Evolutionary conservation across 2,888 invertebrate genomes (phyloP).

Genomic region (Trichopria drosophilae): DNA sequence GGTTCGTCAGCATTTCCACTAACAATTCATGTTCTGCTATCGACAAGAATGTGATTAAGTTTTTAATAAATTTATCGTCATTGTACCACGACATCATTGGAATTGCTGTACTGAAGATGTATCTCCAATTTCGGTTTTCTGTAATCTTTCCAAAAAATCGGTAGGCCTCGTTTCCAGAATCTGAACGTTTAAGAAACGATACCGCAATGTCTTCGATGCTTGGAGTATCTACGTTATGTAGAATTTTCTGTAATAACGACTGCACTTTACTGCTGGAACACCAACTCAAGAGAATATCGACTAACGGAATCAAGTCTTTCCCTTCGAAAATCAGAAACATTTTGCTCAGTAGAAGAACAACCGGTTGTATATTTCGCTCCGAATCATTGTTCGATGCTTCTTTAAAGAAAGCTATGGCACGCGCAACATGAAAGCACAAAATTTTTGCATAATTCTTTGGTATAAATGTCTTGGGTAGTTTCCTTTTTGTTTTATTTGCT

Average conservation of each 20-base stretch:
- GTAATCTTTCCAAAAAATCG: conserved; percentile 60
- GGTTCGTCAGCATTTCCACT: conserved; percentile 60
- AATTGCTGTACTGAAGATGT: conserved; percentile 67
- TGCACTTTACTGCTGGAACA: conserved; percentile 38
- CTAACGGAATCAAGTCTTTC: conserved; percentile 60
- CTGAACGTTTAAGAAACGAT: conserved; percentile 61
- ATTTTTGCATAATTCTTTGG: conserved; percentile 64
- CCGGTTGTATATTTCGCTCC: conserved; percentile 56
- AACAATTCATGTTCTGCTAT: conserved; percentile 50
- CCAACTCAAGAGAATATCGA: conserved; percentile 64
- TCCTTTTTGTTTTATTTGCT: conserved; percentile 67
- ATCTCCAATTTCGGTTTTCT: conserved; percentile 63
- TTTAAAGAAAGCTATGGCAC: conserved; percentile 66
- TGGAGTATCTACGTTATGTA: conserved; percentile 63
- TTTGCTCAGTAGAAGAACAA: conserved; percentile 67
- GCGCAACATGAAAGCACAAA: conserved; percentile 65
- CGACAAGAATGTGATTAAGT: conserved; percentile 66
- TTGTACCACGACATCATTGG: conserved; percentile 62
- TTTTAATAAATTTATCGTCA: conserved; percentile 62
- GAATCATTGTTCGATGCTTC: conserved; percentile 54
- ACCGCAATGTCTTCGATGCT: conserved; percentile 65
- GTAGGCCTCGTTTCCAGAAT: conserved; percentile 54
- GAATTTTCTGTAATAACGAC: conserved; percentile 58
- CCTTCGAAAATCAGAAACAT: conserved; percentile 64
- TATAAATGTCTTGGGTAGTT: conserved; percentile 64